Conservation (phyloP, 2,113 vertebrate genomes). For the Montifringilla adamsi region DNA sequence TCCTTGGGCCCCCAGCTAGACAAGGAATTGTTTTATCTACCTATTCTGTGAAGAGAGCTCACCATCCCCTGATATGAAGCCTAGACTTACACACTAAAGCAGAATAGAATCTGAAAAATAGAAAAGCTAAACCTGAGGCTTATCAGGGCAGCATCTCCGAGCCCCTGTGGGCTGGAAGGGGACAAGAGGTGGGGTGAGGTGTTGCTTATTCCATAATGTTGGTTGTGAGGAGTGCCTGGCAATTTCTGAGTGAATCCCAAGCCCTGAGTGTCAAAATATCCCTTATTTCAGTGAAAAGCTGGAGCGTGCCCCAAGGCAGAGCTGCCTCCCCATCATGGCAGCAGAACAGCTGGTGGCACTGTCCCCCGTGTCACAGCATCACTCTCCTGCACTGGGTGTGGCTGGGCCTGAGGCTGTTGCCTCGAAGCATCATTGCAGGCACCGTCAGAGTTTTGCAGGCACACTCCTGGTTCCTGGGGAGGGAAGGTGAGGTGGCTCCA, state of each 20-base stretch:
- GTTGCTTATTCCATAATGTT: accelerated
- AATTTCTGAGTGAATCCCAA: not conserved
- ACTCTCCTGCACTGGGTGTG: accelerated
- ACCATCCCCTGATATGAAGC: not conserved
- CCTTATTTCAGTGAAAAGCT: not conserved
- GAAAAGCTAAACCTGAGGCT: not conserved
- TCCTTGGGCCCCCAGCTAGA: not conserved
- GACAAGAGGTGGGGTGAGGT: not conserved
- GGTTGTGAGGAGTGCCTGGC: not conserved
- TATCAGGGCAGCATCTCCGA: not conserved
- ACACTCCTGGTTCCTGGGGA: not conserved
- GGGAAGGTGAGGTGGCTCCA: not conserved
- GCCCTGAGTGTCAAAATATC: not conserved
- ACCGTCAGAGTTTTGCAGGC: accelerated
- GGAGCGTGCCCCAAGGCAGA: not conserved
- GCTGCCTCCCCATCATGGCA: not conserved
- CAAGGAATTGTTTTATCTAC: not conserved
- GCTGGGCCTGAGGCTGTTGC: not conserved
- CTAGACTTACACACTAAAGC: not conserved
- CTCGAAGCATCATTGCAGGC: accelerated
- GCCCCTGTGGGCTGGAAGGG: not conserved
- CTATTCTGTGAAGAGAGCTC: not conserved
- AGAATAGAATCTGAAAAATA: not conserved
- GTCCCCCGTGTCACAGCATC: not conserved
- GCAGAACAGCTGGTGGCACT: not conserved